Conservation (phyloP, 2,113 vertebrate species). For the Cricetomys ansorgei region DNA sequence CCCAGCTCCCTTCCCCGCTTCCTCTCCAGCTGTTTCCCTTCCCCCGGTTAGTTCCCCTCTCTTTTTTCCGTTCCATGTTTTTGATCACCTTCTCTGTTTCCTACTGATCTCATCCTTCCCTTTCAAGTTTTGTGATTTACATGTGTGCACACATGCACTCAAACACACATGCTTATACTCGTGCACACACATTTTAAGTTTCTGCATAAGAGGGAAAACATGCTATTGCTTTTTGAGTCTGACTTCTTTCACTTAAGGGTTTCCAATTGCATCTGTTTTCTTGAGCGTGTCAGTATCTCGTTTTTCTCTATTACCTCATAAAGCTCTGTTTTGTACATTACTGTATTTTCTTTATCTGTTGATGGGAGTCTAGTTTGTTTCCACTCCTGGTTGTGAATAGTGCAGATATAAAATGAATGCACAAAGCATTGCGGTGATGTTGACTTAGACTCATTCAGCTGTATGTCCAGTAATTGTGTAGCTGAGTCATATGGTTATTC, state of each 20-base stretch:
- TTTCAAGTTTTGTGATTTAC: background rate
- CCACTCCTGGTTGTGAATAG: background rate
- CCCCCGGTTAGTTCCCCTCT: background rate
- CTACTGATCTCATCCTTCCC: background rate
- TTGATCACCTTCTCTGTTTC: background rate
- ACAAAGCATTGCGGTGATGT: background rate
- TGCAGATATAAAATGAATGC: background rate
- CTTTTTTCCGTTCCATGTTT: too few species aligned
- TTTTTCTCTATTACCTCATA: background rate
- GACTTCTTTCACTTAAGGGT: background rate
- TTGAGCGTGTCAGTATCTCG: background rate
- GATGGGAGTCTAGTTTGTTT: background rate
- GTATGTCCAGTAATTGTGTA: background rate
- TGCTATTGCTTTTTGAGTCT: background rate
- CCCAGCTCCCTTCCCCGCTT: background rate
- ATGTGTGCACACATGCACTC: background rate
- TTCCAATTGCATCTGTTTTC: background rate
- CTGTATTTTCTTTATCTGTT: background rate
- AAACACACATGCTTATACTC: too few species aligned
- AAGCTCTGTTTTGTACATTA: background rate
- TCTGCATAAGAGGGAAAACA: background rate
- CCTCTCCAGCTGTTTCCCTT: background rate
- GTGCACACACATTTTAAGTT: background rate
- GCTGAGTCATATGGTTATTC: background rate
- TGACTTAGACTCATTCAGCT: background rate